phyloP scores from a whole-genome alignment of 2,797 vertebrate species.

The Neosalanx taihuensis region DNA sequence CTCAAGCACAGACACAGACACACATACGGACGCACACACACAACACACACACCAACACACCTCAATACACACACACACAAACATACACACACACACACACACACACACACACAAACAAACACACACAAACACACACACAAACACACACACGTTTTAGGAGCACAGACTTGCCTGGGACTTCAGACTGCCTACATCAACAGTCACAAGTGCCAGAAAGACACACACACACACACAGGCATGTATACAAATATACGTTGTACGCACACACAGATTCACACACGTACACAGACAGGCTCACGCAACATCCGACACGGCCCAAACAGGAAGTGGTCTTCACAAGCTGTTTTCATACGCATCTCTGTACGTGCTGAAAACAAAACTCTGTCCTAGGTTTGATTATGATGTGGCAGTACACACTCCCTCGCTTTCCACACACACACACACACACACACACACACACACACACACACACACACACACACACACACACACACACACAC shows the following conservation, averaged over 20 bases:
- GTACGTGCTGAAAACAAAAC: conserved; percentile 15
- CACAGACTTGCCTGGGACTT: background rate
- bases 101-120: conserved; percentile 7
- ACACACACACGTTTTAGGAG: background rate
- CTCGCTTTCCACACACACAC: conserved; percentile 19
- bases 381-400: background rate
- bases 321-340: background rate
- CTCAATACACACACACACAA: no score
- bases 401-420: background rate
- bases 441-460: conserved; percentile 24
- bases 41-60: no score
- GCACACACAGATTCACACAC: background rate
- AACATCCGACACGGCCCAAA: conserved; percentile 22
- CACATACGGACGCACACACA: no score
- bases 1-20: no score
- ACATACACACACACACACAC: conserved; percentile 1
- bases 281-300: background rate
- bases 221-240: conserved; percentile 4
- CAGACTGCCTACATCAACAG: background rate
- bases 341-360: conserved; percentile 20
- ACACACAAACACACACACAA: background rate
- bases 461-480: conserved; percentile 19
- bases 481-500: conserved; percentile 19
- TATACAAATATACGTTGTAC: no score
- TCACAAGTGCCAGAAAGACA: background rate